Conservation (phyloP, 2,797 vertebrate genomes). For the Poeciliopsis gracilis region DNA sequence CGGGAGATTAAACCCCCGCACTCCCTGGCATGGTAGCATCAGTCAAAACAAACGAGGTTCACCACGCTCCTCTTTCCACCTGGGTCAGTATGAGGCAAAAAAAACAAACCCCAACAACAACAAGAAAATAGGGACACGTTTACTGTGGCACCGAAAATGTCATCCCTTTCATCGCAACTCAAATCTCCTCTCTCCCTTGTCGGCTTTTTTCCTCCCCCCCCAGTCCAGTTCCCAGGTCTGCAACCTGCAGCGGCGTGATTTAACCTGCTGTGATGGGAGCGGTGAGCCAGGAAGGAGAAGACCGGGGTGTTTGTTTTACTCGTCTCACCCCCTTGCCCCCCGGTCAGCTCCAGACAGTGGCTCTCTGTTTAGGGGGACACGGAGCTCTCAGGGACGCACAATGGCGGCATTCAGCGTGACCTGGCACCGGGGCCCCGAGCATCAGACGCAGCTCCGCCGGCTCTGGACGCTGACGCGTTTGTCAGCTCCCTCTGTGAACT, state of each 20-base stretch:
- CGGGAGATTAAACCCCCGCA: neutral
- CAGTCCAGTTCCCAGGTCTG: slow-evolving; percentile 36
- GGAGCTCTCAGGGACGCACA: slow-evolving; percentile 64
- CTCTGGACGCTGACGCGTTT: slow-evolving; percentile 39
- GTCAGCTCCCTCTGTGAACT: slow-evolving; percentile 27
- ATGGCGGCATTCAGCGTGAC: slow-evolving; percentile 68
- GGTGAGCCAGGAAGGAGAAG: slow-evolving; percentile 54
- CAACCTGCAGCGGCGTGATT: slow-evolving; percentile 65
- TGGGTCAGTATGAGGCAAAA: slow-evolving; percentile 9
- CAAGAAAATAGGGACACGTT: slow-evolving; percentile 1
- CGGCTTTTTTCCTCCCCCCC: neutral
- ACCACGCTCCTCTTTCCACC: slow-evolving; percentile 4
- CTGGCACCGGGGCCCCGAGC: slow-evolving; percentile 60
- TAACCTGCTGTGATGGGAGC: slow-evolving; percentile 70
- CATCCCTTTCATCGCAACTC: slow-evolving; percentile 47
- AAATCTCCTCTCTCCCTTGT: slow-evolving; percentile 29
- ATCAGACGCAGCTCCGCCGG: slow-evolving; percentile 72
- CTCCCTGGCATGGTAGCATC: slow-evolving; percentile 5
- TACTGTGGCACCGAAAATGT: slow-evolving; percentile 41
- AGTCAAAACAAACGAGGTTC: neutral
- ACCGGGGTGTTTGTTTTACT: slow-evolving; percentile 52
- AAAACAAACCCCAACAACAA: no score
- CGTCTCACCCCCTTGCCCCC: slow-evolving; percentile 45
- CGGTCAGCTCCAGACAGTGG: slow-evolving; percentile 67
- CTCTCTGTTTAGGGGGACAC: slow-evolving; percentile 68